Conservation (phyloP, 30 jellyfish, hydroid and myxozoan genomes). For the Cassiopea xamachana region DNA sequence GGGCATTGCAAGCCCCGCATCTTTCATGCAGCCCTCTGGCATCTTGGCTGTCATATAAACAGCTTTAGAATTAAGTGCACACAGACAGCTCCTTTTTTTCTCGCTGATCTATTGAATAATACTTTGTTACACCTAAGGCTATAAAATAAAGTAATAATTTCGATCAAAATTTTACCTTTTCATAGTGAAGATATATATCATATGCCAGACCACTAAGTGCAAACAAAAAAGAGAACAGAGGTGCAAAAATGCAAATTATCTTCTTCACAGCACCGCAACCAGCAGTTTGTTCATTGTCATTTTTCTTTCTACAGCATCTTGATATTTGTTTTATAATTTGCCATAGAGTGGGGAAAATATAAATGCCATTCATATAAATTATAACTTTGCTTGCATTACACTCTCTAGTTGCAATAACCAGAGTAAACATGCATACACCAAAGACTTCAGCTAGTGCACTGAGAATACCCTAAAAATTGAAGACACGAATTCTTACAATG, state of each 20-base stretch:
- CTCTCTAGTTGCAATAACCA: constrained; percentile 58
- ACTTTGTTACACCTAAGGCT: not conserved
- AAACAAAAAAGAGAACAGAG: constrained; percentile 3
- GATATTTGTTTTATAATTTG: constrained; percentile 47
- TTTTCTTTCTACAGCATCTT: constrained; percentile 13
- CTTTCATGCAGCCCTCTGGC: no score
- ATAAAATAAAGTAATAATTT: no score
- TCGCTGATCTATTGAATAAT: no score
- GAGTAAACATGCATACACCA: constrained; percentile 80
- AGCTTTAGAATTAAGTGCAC: no score
- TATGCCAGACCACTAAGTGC: constrained; percentile 61
- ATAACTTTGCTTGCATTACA: constrained; percentile 47
- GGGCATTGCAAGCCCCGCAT: no score
- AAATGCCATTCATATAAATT: constrained; percentile 86
- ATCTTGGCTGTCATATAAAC: no score
- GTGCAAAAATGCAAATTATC: not conserved
- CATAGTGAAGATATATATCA: constrained; percentile 43
- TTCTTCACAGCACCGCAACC: constrained; percentile 18
- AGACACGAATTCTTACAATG: not conserved
- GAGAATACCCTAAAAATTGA: constrained; percentile 71
- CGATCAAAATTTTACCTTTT: not conserved
- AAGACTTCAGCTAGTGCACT: constrained; percentile 68
- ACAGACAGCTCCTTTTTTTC: no score
- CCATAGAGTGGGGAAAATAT: constrained; percentile 64
- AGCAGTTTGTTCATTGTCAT: not conserved